Conservation (phyloP, 2,797 vertebrate genomes). For the Oreochromis mossambicus region DNA sequence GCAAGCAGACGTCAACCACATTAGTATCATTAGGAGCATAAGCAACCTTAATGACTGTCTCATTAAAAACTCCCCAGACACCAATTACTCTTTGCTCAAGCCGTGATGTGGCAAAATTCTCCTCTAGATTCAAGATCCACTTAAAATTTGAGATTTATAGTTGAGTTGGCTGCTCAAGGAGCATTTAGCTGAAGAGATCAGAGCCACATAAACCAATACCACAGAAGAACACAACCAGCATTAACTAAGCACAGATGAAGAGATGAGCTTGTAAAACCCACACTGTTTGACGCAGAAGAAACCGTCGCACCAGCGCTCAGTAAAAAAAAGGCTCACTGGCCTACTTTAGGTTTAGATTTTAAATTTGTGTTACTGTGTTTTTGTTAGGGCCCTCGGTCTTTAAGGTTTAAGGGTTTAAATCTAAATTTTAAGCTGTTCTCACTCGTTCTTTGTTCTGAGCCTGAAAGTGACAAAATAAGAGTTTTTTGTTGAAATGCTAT, state of each 20-base stretch:
- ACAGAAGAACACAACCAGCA: conserved; percentile 50
- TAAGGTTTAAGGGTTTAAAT: not conserved
- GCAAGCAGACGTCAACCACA: conserved; percentile 43
- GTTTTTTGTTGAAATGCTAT: not conserved
- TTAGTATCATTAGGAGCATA: conserved; percentile 37
- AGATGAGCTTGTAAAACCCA: conserved; percentile 40
- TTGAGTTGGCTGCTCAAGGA: conserved; percentile 43
- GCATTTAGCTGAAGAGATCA: conserved; percentile 47
- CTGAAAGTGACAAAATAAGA: not conserved
- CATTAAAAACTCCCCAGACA: conserved; percentile 44
- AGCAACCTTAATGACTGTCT: conserved; percentile 33
- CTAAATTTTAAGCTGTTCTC: not conserved
- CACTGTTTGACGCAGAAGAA: conserved; percentile 26
- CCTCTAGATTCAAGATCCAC: conserved; percentile 23
- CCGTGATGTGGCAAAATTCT: conserved; percentile 54
- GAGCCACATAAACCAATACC: conserved; percentile 56
- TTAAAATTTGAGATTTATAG: conserved; percentile 40
- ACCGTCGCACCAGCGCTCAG: not conserved
- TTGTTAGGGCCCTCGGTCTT: not conserved
- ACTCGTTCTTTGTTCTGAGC: not conserved
- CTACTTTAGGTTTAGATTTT: not conserved
- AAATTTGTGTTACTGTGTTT: not conserved
- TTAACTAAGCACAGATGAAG: conserved; percentile 61
- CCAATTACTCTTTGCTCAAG: conserved; percentile 44
- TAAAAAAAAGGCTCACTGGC: not conserved